Evolutionary conservation across 2,797 vertebrate genomes (phyloP).

Genomic region (Okamejei kenojei): DNA sequence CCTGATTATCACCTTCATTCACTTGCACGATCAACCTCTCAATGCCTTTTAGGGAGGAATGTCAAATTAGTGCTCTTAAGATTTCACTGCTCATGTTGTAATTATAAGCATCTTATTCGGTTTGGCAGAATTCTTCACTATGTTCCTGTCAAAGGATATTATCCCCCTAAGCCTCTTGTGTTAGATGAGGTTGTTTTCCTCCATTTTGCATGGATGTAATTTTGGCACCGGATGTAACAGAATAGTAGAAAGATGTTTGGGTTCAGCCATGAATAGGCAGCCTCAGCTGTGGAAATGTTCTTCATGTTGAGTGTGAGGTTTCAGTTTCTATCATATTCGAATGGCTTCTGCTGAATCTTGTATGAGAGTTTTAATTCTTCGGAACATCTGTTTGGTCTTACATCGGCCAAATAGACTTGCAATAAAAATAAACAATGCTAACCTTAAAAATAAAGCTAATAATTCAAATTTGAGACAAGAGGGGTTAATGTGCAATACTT

Average conservation of each 20-base stretch:
- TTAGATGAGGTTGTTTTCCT: background rate
- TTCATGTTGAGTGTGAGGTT: background rate
- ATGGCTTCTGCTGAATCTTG: background rate
- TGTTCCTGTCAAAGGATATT: background rate
- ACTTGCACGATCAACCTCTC: background rate
- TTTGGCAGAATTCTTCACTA: background rate
- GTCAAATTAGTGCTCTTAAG: background rate
- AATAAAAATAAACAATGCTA: background rate
- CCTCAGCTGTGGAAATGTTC: background rate
- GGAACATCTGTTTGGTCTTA: slow-evolving; percentile 4
- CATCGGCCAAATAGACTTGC: background rate
- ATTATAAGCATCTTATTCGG: background rate
- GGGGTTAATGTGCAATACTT: background rate
- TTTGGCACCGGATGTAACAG: background rate
- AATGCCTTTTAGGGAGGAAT: background rate
- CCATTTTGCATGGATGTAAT: background rate
- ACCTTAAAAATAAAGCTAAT: background rate
- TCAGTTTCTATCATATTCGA: background rate
- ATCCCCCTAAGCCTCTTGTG: background rate
- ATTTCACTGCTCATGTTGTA: background rate
- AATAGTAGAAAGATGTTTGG: background rate
- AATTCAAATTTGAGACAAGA: background rate
- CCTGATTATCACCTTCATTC: background rate
- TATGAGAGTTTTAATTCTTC: background rate
- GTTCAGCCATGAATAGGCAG: slow-evolving; percentile 10